These are phyloP conservation scores for Neria commutata DNA, from an alignment of 2,888 invertebrate genomes.

Conservation along the genomic window DNA sequence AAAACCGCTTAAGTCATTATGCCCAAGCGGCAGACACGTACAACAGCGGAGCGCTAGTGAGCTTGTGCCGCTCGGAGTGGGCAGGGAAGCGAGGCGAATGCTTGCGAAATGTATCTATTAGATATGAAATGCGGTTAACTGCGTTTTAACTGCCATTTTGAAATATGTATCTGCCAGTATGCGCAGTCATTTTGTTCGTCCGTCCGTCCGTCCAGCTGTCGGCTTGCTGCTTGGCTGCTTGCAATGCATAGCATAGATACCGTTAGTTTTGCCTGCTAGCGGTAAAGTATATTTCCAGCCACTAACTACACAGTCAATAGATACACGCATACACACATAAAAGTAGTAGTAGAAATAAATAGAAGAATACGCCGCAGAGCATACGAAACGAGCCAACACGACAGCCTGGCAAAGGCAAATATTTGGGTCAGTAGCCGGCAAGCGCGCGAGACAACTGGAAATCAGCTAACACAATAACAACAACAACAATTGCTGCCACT, in stretches of 20 bases:
- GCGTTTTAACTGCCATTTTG: conserved; percentile 30
- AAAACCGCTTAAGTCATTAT: background rate
- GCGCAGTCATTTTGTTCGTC: background rate
- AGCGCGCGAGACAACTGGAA: conserved; percentile 22
- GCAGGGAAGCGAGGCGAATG: background rate
- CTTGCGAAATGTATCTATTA: conserved; percentile 34
- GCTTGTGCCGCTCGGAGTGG: conserved; percentile 14
- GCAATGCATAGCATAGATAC: conserved; percentile 14
- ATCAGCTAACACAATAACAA: conserved; percentile 9
- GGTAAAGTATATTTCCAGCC: background rate
- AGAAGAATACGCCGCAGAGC: conserved; percentile 15
- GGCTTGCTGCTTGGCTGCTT: background rate
- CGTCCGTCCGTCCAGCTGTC: background rate
- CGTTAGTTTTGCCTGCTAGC: conserved; percentile 17
- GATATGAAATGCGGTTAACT: conserved; percentile 46
- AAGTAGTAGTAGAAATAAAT: background rate
- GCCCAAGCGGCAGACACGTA: background rate
- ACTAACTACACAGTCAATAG: no score
- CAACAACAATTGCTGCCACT: conserved; percentile 1
- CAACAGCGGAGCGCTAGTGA: background rate
- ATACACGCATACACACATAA: background rate
- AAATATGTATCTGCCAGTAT: background rate
- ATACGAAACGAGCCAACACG: conserved; percentile 22
- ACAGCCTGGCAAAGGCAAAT: conserved; percentile 35
- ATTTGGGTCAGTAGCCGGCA: conserved; percentile 48